Evolutionary conservation across 2,797 vertebrate species (phyloP), one percentile per base, ranked within the genome.

Genomic region (Mionectes olivaceus): DNA sequence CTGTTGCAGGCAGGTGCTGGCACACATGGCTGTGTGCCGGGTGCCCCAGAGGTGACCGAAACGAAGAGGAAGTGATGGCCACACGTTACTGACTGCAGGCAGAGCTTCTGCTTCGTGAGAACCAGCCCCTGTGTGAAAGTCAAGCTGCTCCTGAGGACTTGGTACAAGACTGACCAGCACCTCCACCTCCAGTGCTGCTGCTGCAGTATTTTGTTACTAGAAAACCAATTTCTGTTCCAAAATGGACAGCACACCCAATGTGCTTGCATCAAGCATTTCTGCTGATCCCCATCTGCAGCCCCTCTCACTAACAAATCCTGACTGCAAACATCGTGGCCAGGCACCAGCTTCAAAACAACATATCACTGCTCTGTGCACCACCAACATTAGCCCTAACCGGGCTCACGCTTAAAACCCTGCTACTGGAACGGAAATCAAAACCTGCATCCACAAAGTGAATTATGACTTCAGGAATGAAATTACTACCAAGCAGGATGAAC

Each of bases 21-120:
- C 39, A 23, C 0, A 1, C 44, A 46, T 49, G 79, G 65, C 28
- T 41, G 28, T 1, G 10, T 60, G 71, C 49, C 23, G 19, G 1
- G 10, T 60, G 68, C 49, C 33, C 0, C 0, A 2, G 9, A 64
- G 49, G 39, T 17, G 55, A 67, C 0, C 0, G 0, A 65, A 55
- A 28, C 0, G 0, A 19, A 35, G 39, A 69, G 79, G 79, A 88
- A 83, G 61, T 2, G 71, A 79, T 2, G 7, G 52, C 63, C 59
- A 69, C 1, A 0, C 0, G 0, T 19, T 2, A 0, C 37, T 3
- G 4, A 27, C 55, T 19, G 32, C 46, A 24, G 28, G 63, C 57
- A 71, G 32, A 79, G 67, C 63, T 87, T 46, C 60, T 67, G 52
- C 55, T 63, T 32, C 0, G 0, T 7, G 5, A 90, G 56, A 86